A percentile compares a stretch with the other conserved stretches of the same genome.
Evolutionary conservation across 2,113 vertebrate species (phyloP).

Genomic region (Spheniscus mendiculus): DNA sequence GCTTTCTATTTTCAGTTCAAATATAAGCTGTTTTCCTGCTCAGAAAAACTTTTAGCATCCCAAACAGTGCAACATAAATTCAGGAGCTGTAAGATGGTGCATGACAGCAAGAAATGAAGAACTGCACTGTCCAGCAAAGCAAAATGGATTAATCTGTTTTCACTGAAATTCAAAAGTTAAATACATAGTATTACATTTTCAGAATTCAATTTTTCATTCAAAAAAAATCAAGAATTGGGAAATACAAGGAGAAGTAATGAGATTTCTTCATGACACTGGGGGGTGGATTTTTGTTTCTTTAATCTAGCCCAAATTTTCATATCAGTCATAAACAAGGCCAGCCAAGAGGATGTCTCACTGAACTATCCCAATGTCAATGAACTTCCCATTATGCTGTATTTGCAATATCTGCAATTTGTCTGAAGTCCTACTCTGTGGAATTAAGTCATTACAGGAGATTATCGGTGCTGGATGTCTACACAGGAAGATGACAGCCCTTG

Average conservation of each 20-base stretch:
- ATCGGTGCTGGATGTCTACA: not conserved
- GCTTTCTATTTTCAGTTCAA: not conserved
- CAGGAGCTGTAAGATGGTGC: not conserved
- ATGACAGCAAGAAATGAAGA: not conserved
- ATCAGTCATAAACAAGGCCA: not conserved
- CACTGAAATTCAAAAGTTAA: not conserved
- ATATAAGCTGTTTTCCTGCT: not conserved
- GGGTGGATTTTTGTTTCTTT: not conserved
- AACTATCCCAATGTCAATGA: not conserved
- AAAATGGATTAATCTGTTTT: not conserved
- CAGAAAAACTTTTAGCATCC: not conserved
- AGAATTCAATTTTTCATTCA: not conserved
- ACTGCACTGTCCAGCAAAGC: not conserved
- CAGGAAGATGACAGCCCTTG: not conserved
- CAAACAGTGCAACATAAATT: not conserved
- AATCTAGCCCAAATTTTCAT: not conserved
- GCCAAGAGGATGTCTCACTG: not conserved
- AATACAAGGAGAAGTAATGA: not conserved
- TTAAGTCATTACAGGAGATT: not conserved
- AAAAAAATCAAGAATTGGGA: not conserved
- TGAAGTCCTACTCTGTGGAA: not conserved
- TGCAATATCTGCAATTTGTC: not conserved
- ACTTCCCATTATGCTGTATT: not conserved
- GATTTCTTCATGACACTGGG: not conserved
- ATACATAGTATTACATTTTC: not conserved